Evolutionary conservation across 2,797 vertebrate species (phyloP), one percentile per base, ranked within the genome.

Genomic region (Heliangelus exortis): DNA sequence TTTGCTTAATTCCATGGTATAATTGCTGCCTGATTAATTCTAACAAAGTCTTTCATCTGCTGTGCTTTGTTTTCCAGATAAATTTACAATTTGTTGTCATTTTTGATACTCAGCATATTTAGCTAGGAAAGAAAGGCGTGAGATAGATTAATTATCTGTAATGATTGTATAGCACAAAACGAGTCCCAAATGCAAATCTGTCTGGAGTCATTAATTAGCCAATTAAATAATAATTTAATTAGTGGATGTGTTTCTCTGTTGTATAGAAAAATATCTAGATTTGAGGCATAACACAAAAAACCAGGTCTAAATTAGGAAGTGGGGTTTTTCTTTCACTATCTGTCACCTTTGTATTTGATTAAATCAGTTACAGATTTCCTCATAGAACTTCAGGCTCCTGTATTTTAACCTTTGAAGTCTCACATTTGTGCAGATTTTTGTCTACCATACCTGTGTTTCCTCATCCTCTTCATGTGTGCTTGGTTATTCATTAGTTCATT

Each of bases 61-160:
- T 98, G 97, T 96, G 98, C 98, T 98, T 98, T 98, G 98, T 98
- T 98, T 98, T 98, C 98, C 98, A 98, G 98, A 98, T 99, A 98
- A 98, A 99, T 99, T 99, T 99, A 98, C 98, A 98, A 97, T 98
- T 98, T 98, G 98, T 98, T 98, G 98, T 99, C 98, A 98, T 98
- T 99, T 99, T 97, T 98, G 98, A 98, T 97, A 96, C 93, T 85
- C 88, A 80, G 97, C 96, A 97, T 98, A 97, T 97, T 91, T 98
- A 97, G 97, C 96, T 97, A 95, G 96, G 97, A 98, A 98, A 98
- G 98, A 98, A 94, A 98, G 97, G 97, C 98, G 96, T 98, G 98
- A 99, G 98, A 98, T 98, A 98, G 98, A 99, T 97, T 99, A 98
- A 99, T 99, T 99, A 99, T 98, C 98, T 98, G 96, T 98, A 98